Evolutionary conservation across 2,113 vertebrate genomes (phyloP), one percentile per base, ranked within the genome.

Genomic region (Manacus vitellinus): DNA sequence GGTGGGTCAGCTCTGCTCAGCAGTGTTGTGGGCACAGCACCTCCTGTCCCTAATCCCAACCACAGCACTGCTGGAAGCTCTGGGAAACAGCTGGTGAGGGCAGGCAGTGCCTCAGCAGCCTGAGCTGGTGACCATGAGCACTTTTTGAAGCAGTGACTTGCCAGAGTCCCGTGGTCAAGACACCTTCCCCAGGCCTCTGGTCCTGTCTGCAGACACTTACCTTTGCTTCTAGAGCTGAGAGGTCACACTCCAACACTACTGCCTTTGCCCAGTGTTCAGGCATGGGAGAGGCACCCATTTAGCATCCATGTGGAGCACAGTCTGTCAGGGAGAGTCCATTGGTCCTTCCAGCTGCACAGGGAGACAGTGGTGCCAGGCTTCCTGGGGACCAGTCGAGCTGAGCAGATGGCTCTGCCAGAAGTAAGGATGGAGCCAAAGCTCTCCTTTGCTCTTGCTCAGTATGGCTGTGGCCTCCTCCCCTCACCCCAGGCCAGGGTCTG

Each of bases 351-450:
- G 80, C 56, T 7, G 84, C 54, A n/a, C 68, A n/a, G 58, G 56
- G 59, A 59, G 27, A 35, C 10, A 4, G 35, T 5, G 20, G 66
- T 27, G 51, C 70, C 49, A 39, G 87, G 75, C 76, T 78, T 54
- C 46, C 51, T 1, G 0, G 39, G 62, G 43, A 35, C 20, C n/a
- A 43, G 71, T 13, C 0, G 0, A 54, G 85, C 71, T 56, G 75
- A 54, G 84, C 21, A 4, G 16, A 6, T 9, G 39, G 56, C 61
- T 71, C 30, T 89, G 71, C 39, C 62, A 14, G 77, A 56, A 55
- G 51, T 33, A 14, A 47, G 74, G 62, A 82, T 44, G 39, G 54
- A 92, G 63, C 41, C 55, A 74, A 33, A 76, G 17, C 56, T 49
- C 46, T 51, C 65, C 52, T 81, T 39, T 56, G 71, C 49, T 68